Conservation (phyloP, 1,140 invertebrate species). For the Bacillus rossius region DNA sequence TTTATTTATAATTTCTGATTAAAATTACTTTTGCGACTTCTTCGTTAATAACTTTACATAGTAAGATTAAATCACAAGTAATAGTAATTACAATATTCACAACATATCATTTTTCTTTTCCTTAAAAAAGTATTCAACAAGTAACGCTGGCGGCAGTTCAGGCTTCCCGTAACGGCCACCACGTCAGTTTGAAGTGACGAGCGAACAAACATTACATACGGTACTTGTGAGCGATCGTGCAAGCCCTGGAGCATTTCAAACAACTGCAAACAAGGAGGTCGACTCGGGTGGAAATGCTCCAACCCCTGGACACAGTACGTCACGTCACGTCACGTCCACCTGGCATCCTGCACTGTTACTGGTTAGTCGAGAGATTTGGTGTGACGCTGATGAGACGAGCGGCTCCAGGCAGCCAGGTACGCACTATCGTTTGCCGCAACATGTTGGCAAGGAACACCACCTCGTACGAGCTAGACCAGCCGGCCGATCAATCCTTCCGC, state of each 20-base stretch:
- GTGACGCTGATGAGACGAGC: not conserved
- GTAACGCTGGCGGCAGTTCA: not conserved
- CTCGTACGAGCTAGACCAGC: constrained; percentile 10
- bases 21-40: not conserved
- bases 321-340: not conserved
- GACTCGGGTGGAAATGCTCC: not conserved
- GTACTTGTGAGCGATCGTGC: not conserved
- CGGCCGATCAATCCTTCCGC: constrained; percentile 10
- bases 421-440: not conserved
- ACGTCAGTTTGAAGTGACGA: not conserved
- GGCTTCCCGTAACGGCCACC: not conserved
- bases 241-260: not conserved
- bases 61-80: constrained; percentile 10
- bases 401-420: not conserved
- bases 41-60: not conserved
- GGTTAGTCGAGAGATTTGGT: not conserved
- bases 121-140: constrained; percentile 12
- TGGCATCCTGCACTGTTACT: not conserved
- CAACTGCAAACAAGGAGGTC: not conserved
- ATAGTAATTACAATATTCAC: constrained; percentile 18
- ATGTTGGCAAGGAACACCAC: not conserved
- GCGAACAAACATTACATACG: not conserved
- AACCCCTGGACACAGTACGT: not conserved
- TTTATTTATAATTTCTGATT: constrained; percentile 8
- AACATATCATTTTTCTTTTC: constrained; percentile 7